Percentiles rank a stretch among this genome's conserved stretches.
These are phyloP conservation scores for Ommatoiulus sabulosus DNA, from an alignment of 2,888 invertebrate species.

Conservation along the genomic window DNA sequence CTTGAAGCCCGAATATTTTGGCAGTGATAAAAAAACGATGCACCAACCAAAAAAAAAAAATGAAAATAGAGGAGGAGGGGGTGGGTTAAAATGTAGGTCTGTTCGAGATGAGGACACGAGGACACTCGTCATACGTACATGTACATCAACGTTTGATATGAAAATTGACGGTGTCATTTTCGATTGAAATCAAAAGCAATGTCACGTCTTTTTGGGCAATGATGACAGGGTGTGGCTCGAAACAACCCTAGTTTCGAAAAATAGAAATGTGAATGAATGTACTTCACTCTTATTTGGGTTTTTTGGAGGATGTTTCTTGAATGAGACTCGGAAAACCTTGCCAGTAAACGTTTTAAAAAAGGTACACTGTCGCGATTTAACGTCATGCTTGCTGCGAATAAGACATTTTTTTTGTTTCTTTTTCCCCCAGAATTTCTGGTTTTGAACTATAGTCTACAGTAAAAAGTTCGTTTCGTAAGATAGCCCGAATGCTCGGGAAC, in stretches of 20 bases:
- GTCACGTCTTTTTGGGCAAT: not conserved
- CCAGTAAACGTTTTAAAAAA: not conserved
- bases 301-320: not conserved
- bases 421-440: no score
- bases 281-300: no score
- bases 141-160: not conserved
- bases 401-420: not conserved
- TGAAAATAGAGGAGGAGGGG: not conserved
- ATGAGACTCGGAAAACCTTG: not conserved
- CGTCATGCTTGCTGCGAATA: not conserved
- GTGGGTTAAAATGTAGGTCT: not conserved
- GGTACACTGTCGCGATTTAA: not conserved
- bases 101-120: constrained; percentile 3
- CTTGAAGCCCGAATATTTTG: not conserved
- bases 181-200: not conserved
- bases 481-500: no score
- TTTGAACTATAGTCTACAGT: no score
- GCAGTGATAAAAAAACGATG: constrained; percentile 24
- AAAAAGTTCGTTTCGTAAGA: no score
- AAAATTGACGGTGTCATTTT: not conserved
- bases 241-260: not conserved
- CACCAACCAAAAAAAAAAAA: not conserved
- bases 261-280: not conserved
- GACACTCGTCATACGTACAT: not conserved
- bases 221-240: not conserved